Evolutionary conservation across 92 coral and sea anemone species (phyloP).

Genomic region (Scolanthus callimorphus): DNA sequence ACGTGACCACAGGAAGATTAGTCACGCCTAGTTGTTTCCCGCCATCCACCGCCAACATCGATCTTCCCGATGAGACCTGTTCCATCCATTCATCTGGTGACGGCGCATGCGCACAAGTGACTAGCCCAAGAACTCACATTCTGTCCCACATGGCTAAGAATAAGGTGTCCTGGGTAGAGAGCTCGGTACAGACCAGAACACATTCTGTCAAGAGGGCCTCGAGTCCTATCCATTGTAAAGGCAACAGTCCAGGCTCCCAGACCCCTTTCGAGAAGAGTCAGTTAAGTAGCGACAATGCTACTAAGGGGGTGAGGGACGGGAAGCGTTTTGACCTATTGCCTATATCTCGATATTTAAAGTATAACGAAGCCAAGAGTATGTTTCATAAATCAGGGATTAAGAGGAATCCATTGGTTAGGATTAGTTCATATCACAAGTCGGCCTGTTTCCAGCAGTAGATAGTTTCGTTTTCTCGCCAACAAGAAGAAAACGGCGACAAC

Average conservation of each 20-base stretch:
- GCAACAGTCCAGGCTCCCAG: constrained; percentile 34
- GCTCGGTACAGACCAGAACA: constrained; percentile 27
- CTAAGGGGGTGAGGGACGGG: constrained; percentile 79
- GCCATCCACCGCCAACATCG: constrained; percentile 23
- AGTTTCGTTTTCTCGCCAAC: not conserved
- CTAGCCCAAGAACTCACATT: constrained; percentile 53
- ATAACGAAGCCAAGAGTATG: constrained; percentile 23
- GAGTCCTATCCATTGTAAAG: constrained; percentile 59
- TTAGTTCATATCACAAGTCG: constrained; percentile 62
- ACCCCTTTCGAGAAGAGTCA: constrained; percentile 59
- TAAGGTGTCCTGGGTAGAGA: constrained; percentile 74
- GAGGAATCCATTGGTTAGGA: constrained; percentile 53
- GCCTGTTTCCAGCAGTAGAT: not conserved
- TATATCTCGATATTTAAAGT: constrained; percentile 59
- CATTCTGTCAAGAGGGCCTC: constrained; percentile 10
- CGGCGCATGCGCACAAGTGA: constrained; percentile 4
- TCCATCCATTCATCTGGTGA: constrained; percentile 39
- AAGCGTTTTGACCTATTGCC: constrained; percentile 71
- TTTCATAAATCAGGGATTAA: constrained; percentile 16
- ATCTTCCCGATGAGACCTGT: constrained; percentile 37
- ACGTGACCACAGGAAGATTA: not conserved
- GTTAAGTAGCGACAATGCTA: constrained; percentile 26
- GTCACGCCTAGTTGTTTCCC: no score
- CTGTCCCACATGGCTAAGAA: constrained; percentile 84
- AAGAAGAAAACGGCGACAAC: constrained; percentile 4